phyloP scores from a whole-genome alignment of 1,140 invertebrate species.

The Himalopsyche phryganea region DNA sequence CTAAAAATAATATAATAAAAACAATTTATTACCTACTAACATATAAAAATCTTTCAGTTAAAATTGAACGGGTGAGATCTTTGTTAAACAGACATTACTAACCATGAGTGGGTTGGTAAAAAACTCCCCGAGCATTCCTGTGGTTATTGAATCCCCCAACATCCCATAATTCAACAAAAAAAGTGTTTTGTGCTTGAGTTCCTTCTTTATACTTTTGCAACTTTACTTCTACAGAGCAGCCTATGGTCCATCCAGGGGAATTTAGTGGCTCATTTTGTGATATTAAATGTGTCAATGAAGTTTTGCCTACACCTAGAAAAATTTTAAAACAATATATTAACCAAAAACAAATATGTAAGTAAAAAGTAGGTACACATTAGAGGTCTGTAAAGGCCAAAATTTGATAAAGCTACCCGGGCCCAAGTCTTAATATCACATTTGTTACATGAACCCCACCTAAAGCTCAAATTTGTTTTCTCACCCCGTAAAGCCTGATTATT shows the following conservation, averaged over 20 bases:
- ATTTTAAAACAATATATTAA: not conserved
- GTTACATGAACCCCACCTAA: too few relatives aligned
- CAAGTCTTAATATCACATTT: too few relatives aligned
- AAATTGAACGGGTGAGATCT: too few relatives aligned
- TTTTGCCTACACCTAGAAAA: constrained; percentile 85
- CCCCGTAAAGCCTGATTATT: too few relatives aligned
- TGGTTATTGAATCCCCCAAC: constrained; percentile 91
- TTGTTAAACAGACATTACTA: too few relatives aligned
- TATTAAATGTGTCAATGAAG: constrained; percentile 87
- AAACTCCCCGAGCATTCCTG: constrained; percentile 85
- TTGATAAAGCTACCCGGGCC: too few relatives aligned
- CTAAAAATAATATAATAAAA: constrained; percentile 17
- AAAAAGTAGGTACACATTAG: too few relatives aligned
- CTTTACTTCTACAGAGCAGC: constrained; percentile 93
- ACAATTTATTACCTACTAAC: too few relatives aligned
- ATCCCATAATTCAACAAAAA: constrained; percentile 95
- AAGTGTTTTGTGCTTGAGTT: constrained; percentile 83
- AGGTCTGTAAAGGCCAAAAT: too few relatives aligned
- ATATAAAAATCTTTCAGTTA: too few relatives aligned
- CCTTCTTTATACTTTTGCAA: constrained; percentile 94
- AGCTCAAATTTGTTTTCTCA: too few relatives aligned
- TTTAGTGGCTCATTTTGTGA: constrained; percentile 80
- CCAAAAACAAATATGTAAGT: not conserved
- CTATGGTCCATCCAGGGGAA: constrained; percentile 90
- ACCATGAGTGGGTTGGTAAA: constrained; percentile 92